Evolutionary conservation across 2,888 invertebrate genomes (phyloP), one percentile per base, ranked within the genome.

Genomic region (Drosophila cracens): DNA sequence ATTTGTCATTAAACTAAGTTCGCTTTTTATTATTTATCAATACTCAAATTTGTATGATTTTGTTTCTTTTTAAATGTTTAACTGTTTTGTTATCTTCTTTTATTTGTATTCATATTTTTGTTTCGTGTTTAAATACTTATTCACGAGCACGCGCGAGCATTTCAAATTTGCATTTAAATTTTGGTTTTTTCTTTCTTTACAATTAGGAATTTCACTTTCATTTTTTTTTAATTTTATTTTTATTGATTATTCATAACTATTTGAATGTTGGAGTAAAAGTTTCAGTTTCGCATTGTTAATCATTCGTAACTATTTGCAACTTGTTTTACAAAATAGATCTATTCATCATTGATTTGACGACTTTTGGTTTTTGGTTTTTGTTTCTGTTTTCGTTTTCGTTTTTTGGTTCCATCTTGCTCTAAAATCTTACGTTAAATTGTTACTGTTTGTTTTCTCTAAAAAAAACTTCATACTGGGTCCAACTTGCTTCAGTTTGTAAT

Each of bases 81-180:
- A 76, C 81, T 48, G 61, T 71, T 73, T 59, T 52, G 65, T 33
- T 33, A 4, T 68, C 63, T 62, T 52, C 38, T 56, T 66, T 56
- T 70, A 58, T 74, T 65, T 56, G 38, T 46, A 43, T 61, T 70
- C 71, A 68, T 54, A 38, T 54, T n/a, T 43, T 16, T 61, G n/a
- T 13, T 74, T 84, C 70, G 66, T 66, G 36, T 83, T 84, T 79
- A 76, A 76, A 79, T 85, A 85, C n/a, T 56, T 38, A 29, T 85
- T 89, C 89, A 87, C 87, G 87, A 87, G 87, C 87, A 89, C 87
- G 80, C 87, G 83, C 82, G 89, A 87, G 89, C 87, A 83, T 87
- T 84, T 84, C 60, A 73, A 74, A 38, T 29, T 76, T 65, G 74
- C 74, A 68, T 83, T 76, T 67, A 77, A 57, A 67, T 70, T 63